Evolutionary conservation across 1,140 invertebrate genomes (phyloP), one percentile per base, ranked within the genome.

Genomic region (Orius insidiosus): DNA sequence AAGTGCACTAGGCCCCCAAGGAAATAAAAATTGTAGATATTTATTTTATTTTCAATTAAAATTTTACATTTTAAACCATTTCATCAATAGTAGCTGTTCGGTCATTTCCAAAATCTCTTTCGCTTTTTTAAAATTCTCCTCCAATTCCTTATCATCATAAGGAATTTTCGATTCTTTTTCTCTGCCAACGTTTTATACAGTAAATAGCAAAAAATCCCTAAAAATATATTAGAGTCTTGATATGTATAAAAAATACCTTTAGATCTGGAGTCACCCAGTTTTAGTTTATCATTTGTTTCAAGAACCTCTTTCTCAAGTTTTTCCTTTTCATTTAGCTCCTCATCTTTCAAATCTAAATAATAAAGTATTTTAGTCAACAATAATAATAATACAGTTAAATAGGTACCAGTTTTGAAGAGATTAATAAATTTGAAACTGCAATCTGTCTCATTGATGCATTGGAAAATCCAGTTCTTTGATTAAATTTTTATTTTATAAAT

Each of bases 71-170:
- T n/a, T n/a, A n/a, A n/a, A n/a, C n/a, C n/a, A n/a, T n/a, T n/a
- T n/a, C n/a, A n/a, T n/a, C n/a, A n/a, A n/a, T n/a, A n/a, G 14
- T 3, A 4, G n/a, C 14, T 36, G 14, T 11, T 5, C 4, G 14
- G 14, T 11, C 35, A 10, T 14, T 11, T 11, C 14, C 35, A 36
- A 37, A 37, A 37, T 37, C 35, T 37, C 35, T 13, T 13, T 37
- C 5, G 11, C 35, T 15, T 37, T 37, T 37, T 24, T 24, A 13
- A 41, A 41, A 5, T 13, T 16, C 18, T 68, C 63, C 50, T 71
- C 70, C 43, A 70, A 63, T 61, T 71, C 69, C 68, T 13, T n/a
- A 9, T 15, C 14, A 40, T 19, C 10, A 15, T 15, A 18, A n/a
- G 6, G 6, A 15, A 13, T 9, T 19, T 40, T 15, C 38, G 38